Evolutionary conservation across 2,113 vertebrate species (phyloP).

Genomic region (Limanda limanda): DNA sequence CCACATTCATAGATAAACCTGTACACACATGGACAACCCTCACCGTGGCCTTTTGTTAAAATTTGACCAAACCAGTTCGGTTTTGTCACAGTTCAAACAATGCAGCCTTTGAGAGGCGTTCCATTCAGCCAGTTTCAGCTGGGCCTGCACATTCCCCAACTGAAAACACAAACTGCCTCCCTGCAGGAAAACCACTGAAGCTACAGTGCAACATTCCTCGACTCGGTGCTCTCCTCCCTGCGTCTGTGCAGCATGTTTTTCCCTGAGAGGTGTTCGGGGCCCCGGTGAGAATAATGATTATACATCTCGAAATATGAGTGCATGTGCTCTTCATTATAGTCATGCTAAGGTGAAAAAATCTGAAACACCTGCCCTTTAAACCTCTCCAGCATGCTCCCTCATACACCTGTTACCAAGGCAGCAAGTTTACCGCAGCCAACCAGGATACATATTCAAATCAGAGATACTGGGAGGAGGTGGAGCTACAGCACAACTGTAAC

Average conservation of each 20-base stretch:
- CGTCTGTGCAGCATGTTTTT: neutral
- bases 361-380: conserved; percentile 34
- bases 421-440: conserved; percentile 58
- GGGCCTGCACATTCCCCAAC: conserved; percentile 63
- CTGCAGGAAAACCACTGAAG: conserved; percentile 57
- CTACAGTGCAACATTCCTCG: conserved; percentile 61
- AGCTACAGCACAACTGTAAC: conserved; percentile 26
- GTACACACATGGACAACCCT: conserved; percentile 11
- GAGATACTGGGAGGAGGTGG: conserved; percentile 36
- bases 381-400: conserved; percentile 20
- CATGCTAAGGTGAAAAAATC: conserved; percentile 16
- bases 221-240: conserved; percentile 10
- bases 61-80: conserved; percentile 64
- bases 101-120: conserved; percentile 67
- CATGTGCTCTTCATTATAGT: conserved; percentile 15
- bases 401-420: conserved; percentile 55
- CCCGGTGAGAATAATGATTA: conserved; percentile 11
- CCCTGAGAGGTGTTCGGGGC: neutral
- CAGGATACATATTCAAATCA: conserved; percentile 38
- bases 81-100: conserved; percentile 76
- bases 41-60: conserved; percentile 53
- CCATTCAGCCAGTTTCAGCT: conserved; percentile 66
- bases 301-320: conserved; percentile 28
- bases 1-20: conserved; percentile 16
- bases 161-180: conserved; percentile 68